Evolutionary conservation across 2,113 vertebrate genomes (phyloP), one percentile per base, ranked within the genome.

Genomic region (Cololabis saira): DNA sequence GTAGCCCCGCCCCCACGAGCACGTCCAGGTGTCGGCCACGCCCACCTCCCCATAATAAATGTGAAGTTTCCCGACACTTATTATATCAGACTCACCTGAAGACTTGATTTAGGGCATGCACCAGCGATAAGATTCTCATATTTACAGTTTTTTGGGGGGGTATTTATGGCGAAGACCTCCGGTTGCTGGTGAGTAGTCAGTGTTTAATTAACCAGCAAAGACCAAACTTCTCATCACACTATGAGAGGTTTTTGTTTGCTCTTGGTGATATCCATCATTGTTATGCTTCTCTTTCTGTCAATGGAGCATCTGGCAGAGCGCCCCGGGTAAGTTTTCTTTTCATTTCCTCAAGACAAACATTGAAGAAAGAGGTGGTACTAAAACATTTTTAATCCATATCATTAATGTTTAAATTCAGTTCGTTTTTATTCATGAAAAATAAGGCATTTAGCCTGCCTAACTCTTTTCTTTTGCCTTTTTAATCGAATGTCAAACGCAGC

Each of bases 271-370:
- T 33, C 42, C 8, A 0, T 21, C 22, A 49, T 51, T 4, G 0
- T 37, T 17, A 0, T 81, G 1, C 1, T 72, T 40, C 71, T 72
- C 12, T 0, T 76, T 7, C 5, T 88, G 0, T 67, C 62, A 12
- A 78, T 49, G 69, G 54, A 3, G 12, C 0, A 17, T 6, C 8
- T 69, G 0, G 15, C 14, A 8, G 4, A 8, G 14, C 22, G 0
- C 3, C 7, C 12, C 3, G 40, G 74, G 90, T 91, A 75, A 74
- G 90, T 57, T 45, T 52, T 61, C 41, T 12, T 42, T 15, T 16
- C 2, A 27, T 27, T 51, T 44, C 45, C 0, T 11, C 0, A 9
- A 1, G 1, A 3, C 0, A 40, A 49, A 61, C 5, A 7, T 14
- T 18, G 1, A 16, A 10, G 6, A 12, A 8, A 55, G 37, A 43